Base-by-base conservation (phyloP, 2,888 invertebrate genomes). In the Xanthostigma xanthostigma region DNA sequence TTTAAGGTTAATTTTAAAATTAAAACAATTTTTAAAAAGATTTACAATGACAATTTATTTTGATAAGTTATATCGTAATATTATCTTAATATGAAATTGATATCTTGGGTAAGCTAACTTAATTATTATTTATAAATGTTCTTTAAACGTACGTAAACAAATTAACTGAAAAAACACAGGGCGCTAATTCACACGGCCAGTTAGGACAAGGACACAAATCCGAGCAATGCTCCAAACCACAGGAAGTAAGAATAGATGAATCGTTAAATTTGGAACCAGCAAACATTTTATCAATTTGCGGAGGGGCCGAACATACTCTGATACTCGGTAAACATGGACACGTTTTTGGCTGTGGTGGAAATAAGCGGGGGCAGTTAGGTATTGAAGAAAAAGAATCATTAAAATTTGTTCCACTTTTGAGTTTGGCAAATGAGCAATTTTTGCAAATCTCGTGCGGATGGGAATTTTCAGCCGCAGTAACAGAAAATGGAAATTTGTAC, bases 161-260 rank as follows among this genome's bases (percentile, higher is more conserved):
- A 27, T 27, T 27, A 27, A 27, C 27, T 27, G 27, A 27, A 27
- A 27, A 27, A 1, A 27, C 27, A 4, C 63, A 88, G 88, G 88
- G 88, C 59, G 85, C 88, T 50, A 89, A 89, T 67, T 85, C 85
- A 53, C 84, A 85, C 62, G 86, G 87, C 45, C 88, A 89, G 65
- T 70, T 89, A 52, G 84, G 84, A 53, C 71, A 82, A 59, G 82
- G 80, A 51, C 62, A 68, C 51, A 71, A 71, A 55, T 78, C 74
- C 55, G 88, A 88, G 61, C 78, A 84, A 67, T 74, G 78, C 53
- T 66, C 75, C 55, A 66, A 67, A 54, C 84, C 82, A 39, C 67
- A 68, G 44, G 64, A 64, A 57, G 64, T 75, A 2, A 50, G 68
- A 51, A 54, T 69, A 33, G 53, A 54, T 1, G 48, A 36, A 36